phyloP scores from a whole-genome alignment of 2,797 vertebrate species.

The Dromococcyx pavoninus region DNA sequence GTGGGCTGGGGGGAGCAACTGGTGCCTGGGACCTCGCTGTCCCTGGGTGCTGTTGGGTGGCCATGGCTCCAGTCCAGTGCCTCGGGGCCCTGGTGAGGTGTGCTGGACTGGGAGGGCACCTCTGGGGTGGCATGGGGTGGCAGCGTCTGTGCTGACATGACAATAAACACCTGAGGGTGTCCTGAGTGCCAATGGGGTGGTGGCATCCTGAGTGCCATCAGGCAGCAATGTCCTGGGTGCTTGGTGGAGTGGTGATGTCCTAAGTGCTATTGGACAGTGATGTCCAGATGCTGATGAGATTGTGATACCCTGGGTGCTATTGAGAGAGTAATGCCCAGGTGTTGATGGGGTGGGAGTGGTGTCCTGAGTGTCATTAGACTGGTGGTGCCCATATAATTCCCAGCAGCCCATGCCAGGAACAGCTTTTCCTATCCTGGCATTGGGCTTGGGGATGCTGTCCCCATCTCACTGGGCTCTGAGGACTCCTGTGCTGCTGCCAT shows the following conservation, averaged over 20 bases:
- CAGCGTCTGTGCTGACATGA: too few relatives aligned
- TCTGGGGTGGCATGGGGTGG: background rate
- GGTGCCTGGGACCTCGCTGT: background rate
- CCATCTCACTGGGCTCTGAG: background rate
- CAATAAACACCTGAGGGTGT: too few relatives aligned
- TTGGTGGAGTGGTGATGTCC: background rate
- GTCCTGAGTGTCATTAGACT: background rate
- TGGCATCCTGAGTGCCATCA: too few relatives aligned
- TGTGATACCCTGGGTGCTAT: background rate
- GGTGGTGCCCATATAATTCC: background rate
- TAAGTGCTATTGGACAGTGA: too few relatives aligned
- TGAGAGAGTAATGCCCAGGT: background rate
- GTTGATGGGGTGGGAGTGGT: background rate
- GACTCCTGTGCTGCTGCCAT: background rate
- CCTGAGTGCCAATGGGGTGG: background rate
- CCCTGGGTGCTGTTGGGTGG: background rate
- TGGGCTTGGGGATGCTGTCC: too few relatives aligned
- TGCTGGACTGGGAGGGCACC: background rate
- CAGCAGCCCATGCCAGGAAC: background rate
- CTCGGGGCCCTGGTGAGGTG: rapidly evolving
- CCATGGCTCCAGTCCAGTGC: background rate
- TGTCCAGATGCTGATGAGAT: background rate
- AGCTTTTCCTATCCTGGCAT: background rate
- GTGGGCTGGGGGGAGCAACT: background rate
- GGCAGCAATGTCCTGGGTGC: background rate